Evolutionary conservation across 2,888 invertebrate genomes (phyloP).

Genomic region (Sinelater perroti): DNA sequence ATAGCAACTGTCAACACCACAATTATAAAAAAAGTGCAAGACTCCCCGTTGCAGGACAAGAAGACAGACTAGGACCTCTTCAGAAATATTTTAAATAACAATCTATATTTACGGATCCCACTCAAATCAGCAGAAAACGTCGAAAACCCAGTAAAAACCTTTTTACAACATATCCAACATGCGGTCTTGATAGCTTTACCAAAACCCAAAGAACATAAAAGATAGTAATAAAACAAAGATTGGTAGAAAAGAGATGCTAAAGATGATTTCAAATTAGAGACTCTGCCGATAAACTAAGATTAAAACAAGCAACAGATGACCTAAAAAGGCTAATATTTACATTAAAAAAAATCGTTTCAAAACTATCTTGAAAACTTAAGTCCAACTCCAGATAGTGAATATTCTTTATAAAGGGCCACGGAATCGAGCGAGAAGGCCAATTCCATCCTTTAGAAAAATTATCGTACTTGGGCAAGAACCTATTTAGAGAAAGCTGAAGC

Average conservation of each 20-base stretch:
- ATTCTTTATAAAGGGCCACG: constrained; percentile 43
- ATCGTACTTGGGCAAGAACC: constrained; percentile 39
- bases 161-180: neutral
- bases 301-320: constrained; percentile 15
- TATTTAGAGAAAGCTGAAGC: constrained; percentile 40
- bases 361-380: constrained; percentile 19
- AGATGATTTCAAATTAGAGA: constrained; percentile 22
- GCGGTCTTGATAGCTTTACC: neutral
- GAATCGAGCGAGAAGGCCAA: constrained; percentile 30
- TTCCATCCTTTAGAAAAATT: constrained; percentile 32
- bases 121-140: constrained; percentile 11
- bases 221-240: constrained; percentile 8
- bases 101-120: neutral
- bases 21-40: neutral
- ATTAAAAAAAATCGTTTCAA: constrained; percentile 23
- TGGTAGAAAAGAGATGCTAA: constrained; percentile 5
- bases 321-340: constrained; percentile 17
- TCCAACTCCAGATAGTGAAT: constrained; percentile 23
- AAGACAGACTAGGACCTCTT: constrained; percentile 4
- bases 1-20: neutral
- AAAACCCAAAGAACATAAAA: neutral
- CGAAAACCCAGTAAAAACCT: neutral
- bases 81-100: neutral
- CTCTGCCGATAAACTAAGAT: constrained; percentile 14
- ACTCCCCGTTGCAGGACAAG: neutral